Base-by-base conservation (phyloP, 2,888 invertebrate genomes). In the Dascillus cervinus region DNA sequence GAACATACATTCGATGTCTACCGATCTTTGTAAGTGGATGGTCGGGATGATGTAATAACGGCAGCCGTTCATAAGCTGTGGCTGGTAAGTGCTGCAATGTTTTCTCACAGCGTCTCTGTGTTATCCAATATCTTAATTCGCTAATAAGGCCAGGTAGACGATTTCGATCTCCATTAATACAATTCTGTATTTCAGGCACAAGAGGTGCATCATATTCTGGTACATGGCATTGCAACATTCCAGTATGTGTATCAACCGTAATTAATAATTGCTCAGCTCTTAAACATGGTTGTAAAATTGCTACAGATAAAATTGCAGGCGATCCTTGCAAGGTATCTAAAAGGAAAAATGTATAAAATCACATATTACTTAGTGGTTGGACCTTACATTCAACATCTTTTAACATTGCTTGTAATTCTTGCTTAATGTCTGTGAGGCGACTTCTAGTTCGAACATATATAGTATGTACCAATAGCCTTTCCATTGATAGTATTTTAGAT, bases 61-160 rank as follows among this genome's bases (percentile, higher is more conserved):
- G 91, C 30, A 96, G 69, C 41, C 82, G 77, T 56, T 89, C 88
- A 35, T 83, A 81, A 4, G 90, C 82, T 21, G 85, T 83, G 2
- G 92, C 92, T 3, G 92, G 91, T 31, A 96, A 67, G 65, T 94
- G 91, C 55, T 96, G 94, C 6, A 95, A 68, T 0, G 95, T 95
- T 64, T 92, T 94, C 58, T 94, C 91, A 57, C 94, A 95, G 2
- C 95, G 76, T 26, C 91, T 75, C 46, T 92, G 82, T 2, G 89
- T 89, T 41, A 96, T 79, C 89, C 94, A 94, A 59, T 80, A 87
- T 52, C 65, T 47, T 19, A 89, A 61, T 56, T 83, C 82, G 1
- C 79, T 77, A 24, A 88, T 72, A 19, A 83, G 66, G 9, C 70
- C 64, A 2, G 80, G 73, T 30, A 88, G 60, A 41, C 77, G 76